Percentiles rank a stretch among this genome's conserved stretches.
Conservation (phyloP, 2,888 invertebrate species). For the Amphipoea lucens region DNA sequence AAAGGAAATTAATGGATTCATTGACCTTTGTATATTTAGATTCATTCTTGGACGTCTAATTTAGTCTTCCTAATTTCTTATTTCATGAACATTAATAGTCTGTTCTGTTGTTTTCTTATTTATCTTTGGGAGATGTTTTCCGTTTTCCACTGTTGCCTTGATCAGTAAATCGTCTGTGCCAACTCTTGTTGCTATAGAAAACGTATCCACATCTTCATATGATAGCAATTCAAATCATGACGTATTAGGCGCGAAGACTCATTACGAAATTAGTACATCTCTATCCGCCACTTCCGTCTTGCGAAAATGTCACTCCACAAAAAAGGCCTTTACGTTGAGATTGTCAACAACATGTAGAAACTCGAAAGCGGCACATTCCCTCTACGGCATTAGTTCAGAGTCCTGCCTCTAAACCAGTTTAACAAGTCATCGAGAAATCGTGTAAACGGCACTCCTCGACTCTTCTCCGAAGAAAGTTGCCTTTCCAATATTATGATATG, state of each 20-base stretch:
- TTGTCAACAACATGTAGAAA: constrained; percentile 53
- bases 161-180: not conserved
- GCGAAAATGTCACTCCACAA: constrained; percentile 32
- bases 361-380: constrained; percentile 83
- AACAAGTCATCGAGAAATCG: constrained; percentile 87
- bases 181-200: not conserved
- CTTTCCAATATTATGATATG: constrained; percentile 78
- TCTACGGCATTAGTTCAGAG: constrained; percentile 79
- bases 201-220: not conserved
- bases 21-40: not conserved
- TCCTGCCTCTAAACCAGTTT: constrained; percentile 72
- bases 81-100: not conserved
- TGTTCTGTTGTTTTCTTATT: not conserved
- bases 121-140: not conserved
- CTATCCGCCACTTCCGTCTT: constrained; percentile 37
- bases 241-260: not conserved
- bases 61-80: not conserved
- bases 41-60: not conserved
- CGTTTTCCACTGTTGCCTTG: not conserved
- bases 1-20: not conserved
- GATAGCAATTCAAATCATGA: not conserved
- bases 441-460: constrained; percentile 77
- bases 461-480: constrained; percentile 81
- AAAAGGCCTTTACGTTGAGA: constrained; percentile 63
- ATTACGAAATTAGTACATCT: constrained; percentile 23